Conservation (phyloP, 1,140 invertebrate genomes). For the Oncopodura yosiiana region DNA sequence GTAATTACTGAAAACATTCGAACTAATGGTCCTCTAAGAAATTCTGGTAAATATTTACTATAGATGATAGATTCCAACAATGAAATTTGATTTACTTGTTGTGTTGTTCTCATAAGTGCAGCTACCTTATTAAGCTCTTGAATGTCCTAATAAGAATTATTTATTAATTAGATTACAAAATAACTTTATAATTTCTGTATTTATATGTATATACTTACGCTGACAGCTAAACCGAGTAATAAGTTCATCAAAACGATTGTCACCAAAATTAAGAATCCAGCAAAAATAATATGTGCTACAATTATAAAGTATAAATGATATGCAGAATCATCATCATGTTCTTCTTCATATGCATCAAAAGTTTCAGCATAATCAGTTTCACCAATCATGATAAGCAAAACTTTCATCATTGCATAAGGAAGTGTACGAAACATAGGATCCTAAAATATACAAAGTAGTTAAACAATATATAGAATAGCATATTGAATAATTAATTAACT, state of each 20-base stretch:
- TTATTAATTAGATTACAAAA: not conserved
- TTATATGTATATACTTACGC: constrained; percentile 48
- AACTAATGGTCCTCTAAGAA: not conserved
- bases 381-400: constrained; percentile 81
- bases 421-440: constrained; percentile 43
- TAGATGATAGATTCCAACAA: constrained; percentile 13
- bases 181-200: constrained; percentile 6
- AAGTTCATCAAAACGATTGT: constrained; percentile 73
- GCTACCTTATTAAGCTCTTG: constrained; percentile 6
- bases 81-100: constrained; percentile 6
- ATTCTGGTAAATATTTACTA: not conserved
- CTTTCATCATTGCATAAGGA: constrained; percentile 46
- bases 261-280: constrained; percentile 64
- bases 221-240: constrained; percentile 65
- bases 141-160: not conserved
- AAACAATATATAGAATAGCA: not conserved
- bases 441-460: constrained; percentile 9
- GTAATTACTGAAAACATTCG: not conserved
- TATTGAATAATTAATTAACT: not conserved
- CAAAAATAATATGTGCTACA: constrained; percentile 59
- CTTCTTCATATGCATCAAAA: no score
- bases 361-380: constrained; percentile 60
- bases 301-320: constrained; percentile 28
- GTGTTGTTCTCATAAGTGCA: not conserved
- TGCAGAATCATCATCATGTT: constrained; percentile 51